Base-by-base conservation (phyloP, 2,888 invertebrate genomes). In the Julus scanicus region DNA sequence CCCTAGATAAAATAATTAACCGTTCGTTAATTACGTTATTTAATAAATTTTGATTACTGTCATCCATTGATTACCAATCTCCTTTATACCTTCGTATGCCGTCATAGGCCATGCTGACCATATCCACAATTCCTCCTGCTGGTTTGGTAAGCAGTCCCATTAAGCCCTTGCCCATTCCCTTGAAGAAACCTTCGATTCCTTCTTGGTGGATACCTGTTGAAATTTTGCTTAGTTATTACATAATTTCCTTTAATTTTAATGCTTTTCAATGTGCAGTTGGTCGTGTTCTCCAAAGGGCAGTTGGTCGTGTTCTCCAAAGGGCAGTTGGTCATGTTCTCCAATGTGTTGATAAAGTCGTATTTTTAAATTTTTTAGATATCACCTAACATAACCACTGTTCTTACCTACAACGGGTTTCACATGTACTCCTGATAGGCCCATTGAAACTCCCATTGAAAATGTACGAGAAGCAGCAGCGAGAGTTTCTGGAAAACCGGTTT, bases 171-270 rank as follows among this genome's bases (percentile, higher is more conserved):
- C 95, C 95, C 29, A 95, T 93, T 13, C 94, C 95, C 91, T 94
- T 94, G 91, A 95, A 95, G 91, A 95, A 95, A 88, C 95, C 94
- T 91, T 95, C 95, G 63, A 94, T 93, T 9, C 95, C 95, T 91
- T 95, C 95, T 90, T 94, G 94, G 91, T 94, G 93, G 89, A 92
- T 92, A 90, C 94, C 93, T 86, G 29, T n/a, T 6, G 86, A 44
- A 86, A 86, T 2, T 86, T n/a, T n/a, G n/a, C n/a, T n/a, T n/a
- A n/a, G n/a, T n/a, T n/a, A n/a, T n/a, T n/a, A n/a, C n/a, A n/a
- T n/a, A n/a, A n/a, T n/a, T n/a, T n/a, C n/a, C n/a, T n/a, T n/a
- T n/a, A n/a, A n/a, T n/a, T n/a, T n/a, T n/a, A n/a, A n/a, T n/a
- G n/a, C n/a, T n/a, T n/a, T n/a, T n/a, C n/a, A n/a, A n/a, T n/a